A percentile compares a stretch with the other conserved stretches of the same genome.
phyloP scores from a whole-genome alignment of 2,113 vertebrate species.

The Podocnemis expansa region DNA sequence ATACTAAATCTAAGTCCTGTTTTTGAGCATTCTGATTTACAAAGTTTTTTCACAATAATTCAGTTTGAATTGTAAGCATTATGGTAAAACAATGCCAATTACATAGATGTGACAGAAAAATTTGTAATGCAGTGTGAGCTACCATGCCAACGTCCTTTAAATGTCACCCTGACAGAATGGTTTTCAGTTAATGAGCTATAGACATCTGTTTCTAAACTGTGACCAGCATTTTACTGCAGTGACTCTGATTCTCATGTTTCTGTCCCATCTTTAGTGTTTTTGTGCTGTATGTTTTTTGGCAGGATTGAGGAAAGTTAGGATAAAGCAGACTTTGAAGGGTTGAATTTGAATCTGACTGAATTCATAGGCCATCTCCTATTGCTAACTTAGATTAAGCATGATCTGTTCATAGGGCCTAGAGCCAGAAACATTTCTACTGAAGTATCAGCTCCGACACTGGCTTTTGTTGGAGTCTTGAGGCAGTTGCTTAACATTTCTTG shows the following conservation, averaged over 20 bases:
- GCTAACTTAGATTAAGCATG: background rate
- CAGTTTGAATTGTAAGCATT: background rate
- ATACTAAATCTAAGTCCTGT: background rate
- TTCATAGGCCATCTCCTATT: slow-evolving; percentile 25
- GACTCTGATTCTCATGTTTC: slow-evolving; percentile 26
- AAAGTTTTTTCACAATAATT: background rate
- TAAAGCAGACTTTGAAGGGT: slow-evolving; percentile 15
- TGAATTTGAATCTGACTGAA: background rate
- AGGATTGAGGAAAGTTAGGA: slow-evolving; percentile 39
- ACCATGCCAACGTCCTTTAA: slow-evolving; percentile 44
- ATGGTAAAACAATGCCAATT: background rate
- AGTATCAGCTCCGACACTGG: background rate
- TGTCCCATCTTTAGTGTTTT: slow-evolving; percentile 53
- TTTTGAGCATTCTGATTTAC: rapidly evolving
- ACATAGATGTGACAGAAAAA: background rate
- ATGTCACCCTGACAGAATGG: slow-evolving; percentile 48
- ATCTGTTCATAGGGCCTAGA: background rate
- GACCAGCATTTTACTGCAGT: slow-evolving; percentile 38
- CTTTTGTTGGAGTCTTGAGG: background rate
- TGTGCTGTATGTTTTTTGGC: slow-evolving; percentile 44
- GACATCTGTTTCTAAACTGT: slow-evolving; percentile 66
- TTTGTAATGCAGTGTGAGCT: background rate
- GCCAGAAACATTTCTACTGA: background rate
- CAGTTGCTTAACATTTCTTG: background rate
- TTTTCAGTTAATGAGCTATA: slow-evolving; percentile 30